A percentile compares a stretch with the other conserved stretches of the same genome.
phyloP scores from a whole-genome alignment of 2,113 vertebrate genomes.

The Oceanodroma tethys region DNA sequence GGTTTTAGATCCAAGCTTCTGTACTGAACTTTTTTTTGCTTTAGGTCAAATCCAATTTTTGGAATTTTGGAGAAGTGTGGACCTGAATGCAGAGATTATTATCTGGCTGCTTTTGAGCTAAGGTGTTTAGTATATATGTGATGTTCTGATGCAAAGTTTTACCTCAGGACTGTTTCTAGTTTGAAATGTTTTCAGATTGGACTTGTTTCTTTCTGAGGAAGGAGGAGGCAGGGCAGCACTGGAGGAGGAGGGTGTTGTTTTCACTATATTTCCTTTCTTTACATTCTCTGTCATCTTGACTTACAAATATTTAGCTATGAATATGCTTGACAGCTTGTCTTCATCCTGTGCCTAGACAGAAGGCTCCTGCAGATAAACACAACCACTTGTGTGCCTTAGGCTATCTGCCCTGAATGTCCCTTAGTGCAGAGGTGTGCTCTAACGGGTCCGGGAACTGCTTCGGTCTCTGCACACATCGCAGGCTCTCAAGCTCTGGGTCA shows the following conservation, averaged over 20 bases:
- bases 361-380: background rate
- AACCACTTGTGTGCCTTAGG: background rate
- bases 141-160: background rate
- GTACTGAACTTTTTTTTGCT: background rate
- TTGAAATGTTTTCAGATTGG: background rate
- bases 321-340: background rate
- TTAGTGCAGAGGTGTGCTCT: background rate
- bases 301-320: background rate
- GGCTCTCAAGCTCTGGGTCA: background rate
- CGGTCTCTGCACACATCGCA: fast-evolving
- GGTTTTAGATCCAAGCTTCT: background rate
- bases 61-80: background rate
- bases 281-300: background rate
- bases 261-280: background rate
- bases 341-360: background rate
- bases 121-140: background rate
- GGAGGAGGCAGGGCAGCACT: background rate
- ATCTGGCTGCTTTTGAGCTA: background rate
- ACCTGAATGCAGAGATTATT: background rate
- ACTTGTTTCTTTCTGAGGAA: background rate
- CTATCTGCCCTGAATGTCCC: background rate
- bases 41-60: background rate
- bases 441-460: background rate
- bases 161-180: background rate
- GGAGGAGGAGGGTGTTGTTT: background rate